Base-by-base conservation (phyloP, 1,140 invertebrate species). In the Lasioglossum baleicum region DNA sequence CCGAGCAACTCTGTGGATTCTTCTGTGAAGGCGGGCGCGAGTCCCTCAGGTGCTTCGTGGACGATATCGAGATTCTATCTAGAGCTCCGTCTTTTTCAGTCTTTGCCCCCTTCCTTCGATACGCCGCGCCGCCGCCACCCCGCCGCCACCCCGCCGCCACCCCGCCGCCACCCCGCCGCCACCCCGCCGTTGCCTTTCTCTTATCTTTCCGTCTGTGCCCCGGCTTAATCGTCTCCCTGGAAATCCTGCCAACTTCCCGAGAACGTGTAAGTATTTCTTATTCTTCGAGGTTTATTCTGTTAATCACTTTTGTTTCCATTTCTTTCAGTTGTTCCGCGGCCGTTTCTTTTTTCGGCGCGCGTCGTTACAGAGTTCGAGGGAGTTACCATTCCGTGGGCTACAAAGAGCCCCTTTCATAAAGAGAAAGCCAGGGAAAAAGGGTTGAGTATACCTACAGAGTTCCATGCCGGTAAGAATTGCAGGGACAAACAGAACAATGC, bases 51-150 rank as follows among this genome's bases (percentile, higher is more conserved):
- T 63, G 71, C 71, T 73, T 42, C n/a, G 20, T 22, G 60, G 60
- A 69, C 64, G 76, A 73, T 75, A 75, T 75, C 44, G 61, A 56
- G 26, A 72, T 56, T 71, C 63, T 44, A 56, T 35, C 60, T 61
- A 4, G 15, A 13, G 10, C 35, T 71, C 48, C 64, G 13, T 56
- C 26, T 61, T 51, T 56, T 31, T 63, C n/a, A n/a, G 11, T 11
- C 13, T 42, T n/a, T 31, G 8, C 7, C 17, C 7, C 51, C 70
- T 48, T 22, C n/a, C 2, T 17, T 56, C 67, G 42, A 56, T n/a
- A n/a, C 20, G 7, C 5, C 56, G 56, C 20, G 2, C 17, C n/a
- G n/a, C n/a, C n/a, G n/a, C n/a, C n/a, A n/a, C n/a, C n/a, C n/a
- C n/a, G n/a, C n/a, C n/a, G n/a, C n/a, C n/a, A n/a, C n/a, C n/a